Evolutionary conservation across 37 sponge, comb jelly and placozoan species (phyloP), one percentile per base, ranked within the genome.

Genomic region (Aplysina aerophoba): DNA sequence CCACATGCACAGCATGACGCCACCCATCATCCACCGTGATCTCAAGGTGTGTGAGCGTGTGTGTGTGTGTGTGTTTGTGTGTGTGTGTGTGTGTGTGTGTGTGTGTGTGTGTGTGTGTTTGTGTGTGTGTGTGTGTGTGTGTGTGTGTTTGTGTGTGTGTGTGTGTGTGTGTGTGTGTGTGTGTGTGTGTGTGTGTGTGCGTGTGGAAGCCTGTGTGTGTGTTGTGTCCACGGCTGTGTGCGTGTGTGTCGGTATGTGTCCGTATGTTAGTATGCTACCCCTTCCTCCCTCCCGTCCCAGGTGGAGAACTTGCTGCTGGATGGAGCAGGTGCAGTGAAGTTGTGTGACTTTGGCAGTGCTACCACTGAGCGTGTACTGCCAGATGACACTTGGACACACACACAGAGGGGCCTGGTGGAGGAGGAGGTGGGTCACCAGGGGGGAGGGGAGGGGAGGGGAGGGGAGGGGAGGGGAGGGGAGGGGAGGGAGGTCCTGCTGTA

Each of bases 301-400:
- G 89, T 90, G 27, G 99, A 98, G 81, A 98, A 98, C 87, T 65
- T 98, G 24, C 62, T 98, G 25, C 85, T 98, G 59, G 88, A 53
- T 24, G 34, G 83, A 0, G 73, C 64, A 4, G 95, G 95, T 16
- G 55, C 27, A 4, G 91, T 98, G 62, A 96, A 91, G 75, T 83
- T 98, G 73, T 98, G 99, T 85, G 99, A 98, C 85, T 98, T 96
- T 92, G 99, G 99, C 31, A 93, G 94, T 90, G 96, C 97, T 67
- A 96, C 99, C n/a, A 92, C 82, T 1, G 64, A 89, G 58, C 74
- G 59, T 36, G 55, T 92, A 20, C 73, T 82, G 19, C 99, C 99
- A 0, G 92, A 93, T 44, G 30, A 73, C 68, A 83, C 86, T 56
- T 98, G 99, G 99, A 82, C 95, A 0, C 74, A 87, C 28, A 63